Evolutionary conservation across 1,140 invertebrate genomes (phyloP).

Genomic region (Rhopalosiphum maidis): DNA sequence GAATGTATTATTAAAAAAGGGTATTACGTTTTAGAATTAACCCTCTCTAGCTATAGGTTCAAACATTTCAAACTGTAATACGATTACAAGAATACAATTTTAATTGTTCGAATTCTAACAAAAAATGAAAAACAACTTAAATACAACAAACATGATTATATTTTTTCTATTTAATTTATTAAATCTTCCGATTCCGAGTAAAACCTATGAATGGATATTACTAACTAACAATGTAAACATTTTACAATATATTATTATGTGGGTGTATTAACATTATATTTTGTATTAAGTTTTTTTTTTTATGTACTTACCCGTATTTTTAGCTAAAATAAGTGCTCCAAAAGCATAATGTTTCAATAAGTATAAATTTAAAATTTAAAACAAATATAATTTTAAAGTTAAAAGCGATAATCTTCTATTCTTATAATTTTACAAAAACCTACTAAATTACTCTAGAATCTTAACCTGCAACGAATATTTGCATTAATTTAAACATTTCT

Average conservation of each 20-base stretch:
- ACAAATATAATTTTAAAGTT: neutral
- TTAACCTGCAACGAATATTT: neutral
- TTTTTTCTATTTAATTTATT: neutral
- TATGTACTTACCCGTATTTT: neutral
- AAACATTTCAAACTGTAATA: no score
- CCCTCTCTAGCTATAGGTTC: neutral
- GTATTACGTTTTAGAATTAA: neutral
- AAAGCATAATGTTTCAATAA: neutral
- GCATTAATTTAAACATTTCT: neutral
- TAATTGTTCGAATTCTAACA: slow-evolving; percentile 22
- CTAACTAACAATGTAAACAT: neutral
- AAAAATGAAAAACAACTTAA: neutral
- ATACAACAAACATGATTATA: neutral
- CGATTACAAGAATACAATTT: neutral
- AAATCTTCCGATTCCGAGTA: neutral
- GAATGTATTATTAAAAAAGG: slow-evolving; percentile 45
- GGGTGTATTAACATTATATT: no score
- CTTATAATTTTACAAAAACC: neutral
- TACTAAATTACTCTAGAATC: neutral
- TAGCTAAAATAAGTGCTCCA: neutral
- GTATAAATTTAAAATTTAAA: neutral
- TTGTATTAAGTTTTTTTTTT: neutral
- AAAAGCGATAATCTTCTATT: neutral
- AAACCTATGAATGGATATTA: neutral
- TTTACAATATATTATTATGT: neutral